Evolutionary conservation across 2,797 vertebrate genomes (phyloP).

Genomic region (Anguilla pacifica): DNA sequence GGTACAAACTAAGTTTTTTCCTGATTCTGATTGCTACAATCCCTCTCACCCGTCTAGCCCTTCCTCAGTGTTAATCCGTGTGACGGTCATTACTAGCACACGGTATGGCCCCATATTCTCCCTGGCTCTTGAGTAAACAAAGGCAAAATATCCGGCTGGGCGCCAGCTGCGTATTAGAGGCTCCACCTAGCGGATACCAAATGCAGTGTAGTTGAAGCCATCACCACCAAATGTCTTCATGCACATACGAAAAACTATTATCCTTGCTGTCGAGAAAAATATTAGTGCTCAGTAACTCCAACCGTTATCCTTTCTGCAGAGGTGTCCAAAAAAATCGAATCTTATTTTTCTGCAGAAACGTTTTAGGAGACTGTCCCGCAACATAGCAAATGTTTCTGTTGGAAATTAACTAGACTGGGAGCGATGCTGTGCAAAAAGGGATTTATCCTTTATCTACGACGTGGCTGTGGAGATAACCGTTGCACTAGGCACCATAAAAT

Average conservation of each 20-base stretch:
- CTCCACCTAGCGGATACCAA: constrained; percentile 51
- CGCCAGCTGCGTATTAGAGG: constrained; percentile 43
- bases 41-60: constrained; percentile 44
- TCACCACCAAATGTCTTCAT: constrained; percentile 34
- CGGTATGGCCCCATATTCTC: constrained; percentile 78
- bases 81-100: constrained; percentile 73
- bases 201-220: constrained; percentile 38
- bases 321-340: not conserved
- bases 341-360: not conserved
- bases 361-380: not conserved
- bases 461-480: not conserved
- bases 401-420: not conserved
- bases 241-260: constrained; percentile 1
- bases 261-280: constrained; percentile 18
- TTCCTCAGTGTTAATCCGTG: constrained; percentile 68
- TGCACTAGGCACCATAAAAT: not conserved
- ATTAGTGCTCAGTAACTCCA: not conserved
- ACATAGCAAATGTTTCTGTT: not conserved
- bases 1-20: constrained; percentile 64
- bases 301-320: not conserved
- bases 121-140: constrained; percentile 81
- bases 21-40: constrained; percentile 49
- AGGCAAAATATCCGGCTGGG: constrained; percentile 73
- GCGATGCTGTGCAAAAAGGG: not conserved
- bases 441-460: constrained; percentile 5